Evolutionary conservation across 2,797 vertebrate genomes (phyloP).

Genomic region (Hapalemur alaotrensis): DNA sequence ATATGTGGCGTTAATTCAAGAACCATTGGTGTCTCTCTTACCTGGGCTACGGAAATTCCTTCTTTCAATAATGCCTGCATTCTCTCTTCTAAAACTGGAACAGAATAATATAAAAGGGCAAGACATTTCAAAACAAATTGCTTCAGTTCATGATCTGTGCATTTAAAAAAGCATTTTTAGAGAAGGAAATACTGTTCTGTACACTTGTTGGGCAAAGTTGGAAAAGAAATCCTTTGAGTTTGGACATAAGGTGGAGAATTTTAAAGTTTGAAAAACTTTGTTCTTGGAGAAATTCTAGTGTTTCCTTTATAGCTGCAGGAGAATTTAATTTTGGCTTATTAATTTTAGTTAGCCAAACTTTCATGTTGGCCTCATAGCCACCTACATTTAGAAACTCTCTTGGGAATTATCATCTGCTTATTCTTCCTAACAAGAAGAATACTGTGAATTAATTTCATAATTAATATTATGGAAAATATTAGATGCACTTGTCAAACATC

Average conservation of each 20-base stretch:
- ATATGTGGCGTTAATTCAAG: slow-evolving; percentile 94
- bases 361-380: slow-evolving; percentile 91
- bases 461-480: slow-evolving; percentile 88
- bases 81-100: slow-evolving; percentile 89
- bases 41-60: slow-evolving; percentile 90
- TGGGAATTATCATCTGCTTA: slow-evolving; percentile 86
- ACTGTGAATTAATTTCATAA: too few species aligned
- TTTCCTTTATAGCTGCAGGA: slow-evolving; percentile 85
- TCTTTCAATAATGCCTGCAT: slow-evolving; percentile 86
- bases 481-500: slow-evolving; percentile 92
- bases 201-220: slow-evolving; percentile 89
- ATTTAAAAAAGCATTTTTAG: slow-evolving; percentile 87
- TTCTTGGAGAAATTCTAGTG: slow-evolving; percentile 89
- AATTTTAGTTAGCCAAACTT: slow-evolving; percentile 94
- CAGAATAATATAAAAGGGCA: slow-evolving; percentile 92
- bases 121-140: slow-evolving; percentile 90
- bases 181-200: slow-evolving; percentile 88
- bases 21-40: slow-evolving; percentile 89
- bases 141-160: slow-evolving; percentile 88
- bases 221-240: slow-evolving; percentile 93
- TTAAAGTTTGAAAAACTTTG: slow-evolving; percentile 88
- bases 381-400: slow-evolving; percentile 89
- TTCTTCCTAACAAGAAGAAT: slow-evolving; percentile 87
- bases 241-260: slow-evolving; percentile 92
- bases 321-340: slow-evolving; percentile 93